A percentile compares a stretch with the other conserved stretches of the same genome.
These are phyloP conservation scores for Drosophila borborema DNA, from an alignment of 2,888 invertebrate species.

Conservation along the genomic window DNA sequence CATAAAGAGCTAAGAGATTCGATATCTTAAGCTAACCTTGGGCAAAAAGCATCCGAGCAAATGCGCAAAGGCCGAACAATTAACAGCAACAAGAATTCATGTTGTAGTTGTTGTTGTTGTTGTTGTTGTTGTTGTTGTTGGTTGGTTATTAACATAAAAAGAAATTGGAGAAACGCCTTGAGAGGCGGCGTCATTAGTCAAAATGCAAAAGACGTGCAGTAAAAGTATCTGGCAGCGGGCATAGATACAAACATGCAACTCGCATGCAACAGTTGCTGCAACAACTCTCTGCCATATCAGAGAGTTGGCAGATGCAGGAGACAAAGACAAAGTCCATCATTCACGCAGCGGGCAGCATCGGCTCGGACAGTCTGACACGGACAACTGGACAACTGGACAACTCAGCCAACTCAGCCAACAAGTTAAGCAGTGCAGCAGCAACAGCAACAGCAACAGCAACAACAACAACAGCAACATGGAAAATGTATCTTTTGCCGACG, in stretches of 20 bases:
- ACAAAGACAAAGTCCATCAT: slow-evolving; percentile 81
- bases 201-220: slow-evolving; percentile 71
- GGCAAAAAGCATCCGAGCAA: slow-evolving; percentile 33
- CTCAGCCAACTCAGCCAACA: too few relatives aligned
- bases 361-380: slow-evolving; percentile 39
- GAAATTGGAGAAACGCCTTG: slow-evolving; percentile 61
- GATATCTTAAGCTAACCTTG: slow-evolving; percentile 49
- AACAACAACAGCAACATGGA: slow-evolving; percentile 56
- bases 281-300: slow-evolving; percentile 40
- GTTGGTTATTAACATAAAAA: slow-evolving; percentile 70
- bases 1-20: slow-evolving; percentile 52
- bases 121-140: slow-evolving; percentile 11
- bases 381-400: slow-evolving; percentile 52
- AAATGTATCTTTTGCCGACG: slow-evolving; percentile 79
- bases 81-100: slow-evolving; percentile 48
- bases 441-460: not conserved
- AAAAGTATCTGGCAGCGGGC: slow-evolving; percentile 79
- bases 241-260: slow-evolving; percentile 76
- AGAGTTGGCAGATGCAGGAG: slow-evolving; percentile 66
- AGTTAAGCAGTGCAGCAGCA: too few relatives aligned
- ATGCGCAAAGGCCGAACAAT: slow-evolving; percentile 33
- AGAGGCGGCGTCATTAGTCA: slow-evolving; percentile 75
- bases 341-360: slow-evolving; percentile 81
- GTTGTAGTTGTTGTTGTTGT: slow-evolving; percentile 8
- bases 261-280: slow-evolving; percentile 46